Percentiles rank a stretch among this genome's conserved stretches.
Conservation (phyloP, 2,113 vertebrate genomes). For the human region DNA sequence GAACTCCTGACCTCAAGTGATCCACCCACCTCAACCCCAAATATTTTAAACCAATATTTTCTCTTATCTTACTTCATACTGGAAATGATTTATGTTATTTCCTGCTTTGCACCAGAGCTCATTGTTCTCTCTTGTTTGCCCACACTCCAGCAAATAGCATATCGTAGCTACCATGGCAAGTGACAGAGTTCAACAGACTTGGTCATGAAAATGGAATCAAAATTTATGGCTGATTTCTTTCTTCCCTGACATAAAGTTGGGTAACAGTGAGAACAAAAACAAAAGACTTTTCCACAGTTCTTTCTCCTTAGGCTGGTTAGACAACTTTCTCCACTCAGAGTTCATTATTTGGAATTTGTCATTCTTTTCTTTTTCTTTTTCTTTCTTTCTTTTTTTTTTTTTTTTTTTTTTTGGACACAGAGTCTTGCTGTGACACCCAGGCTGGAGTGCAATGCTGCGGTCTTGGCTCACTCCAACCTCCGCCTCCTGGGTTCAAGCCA, state of each 20-base stretch:
- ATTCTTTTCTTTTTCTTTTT: too few species aligned
- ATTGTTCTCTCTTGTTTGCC: background rate
- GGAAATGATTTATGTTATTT: slow-evolving; percentile 13
- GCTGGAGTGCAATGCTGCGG: too few species aligned
- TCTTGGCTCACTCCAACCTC: too few species aligned
- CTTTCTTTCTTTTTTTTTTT: too few species aligned
- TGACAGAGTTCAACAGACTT: background rate
- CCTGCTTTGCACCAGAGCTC: slow-evolving; percentile 1
- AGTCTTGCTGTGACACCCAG: too few species aligned
- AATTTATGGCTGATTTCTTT: slow-evolving; percentile 8
- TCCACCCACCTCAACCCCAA: too few species aligned
- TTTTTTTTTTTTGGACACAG: too few species aligned
- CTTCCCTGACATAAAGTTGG: slow-evolving; percentile 13
- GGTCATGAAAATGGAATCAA: background rate
- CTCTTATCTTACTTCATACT: background rate
- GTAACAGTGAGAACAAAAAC: background rate
- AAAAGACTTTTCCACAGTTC: background rate
- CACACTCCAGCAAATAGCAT: background rate
- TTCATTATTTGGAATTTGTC: slow-evolving; percentile 10
- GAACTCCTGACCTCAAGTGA: too few species aligned
- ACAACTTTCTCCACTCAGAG: background rate
- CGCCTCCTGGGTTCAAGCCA: too few species aligned
- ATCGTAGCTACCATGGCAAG: background rate
- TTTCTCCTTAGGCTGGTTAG: slow-evolving; percentile 1
- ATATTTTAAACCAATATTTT: background rate